Percentiles rank a stretch among this genome's conserved stretches.
phyloP scores from a whole-genome alignment of 2,113 vertebrate species.

The Perca fluviatilis region DNA sequence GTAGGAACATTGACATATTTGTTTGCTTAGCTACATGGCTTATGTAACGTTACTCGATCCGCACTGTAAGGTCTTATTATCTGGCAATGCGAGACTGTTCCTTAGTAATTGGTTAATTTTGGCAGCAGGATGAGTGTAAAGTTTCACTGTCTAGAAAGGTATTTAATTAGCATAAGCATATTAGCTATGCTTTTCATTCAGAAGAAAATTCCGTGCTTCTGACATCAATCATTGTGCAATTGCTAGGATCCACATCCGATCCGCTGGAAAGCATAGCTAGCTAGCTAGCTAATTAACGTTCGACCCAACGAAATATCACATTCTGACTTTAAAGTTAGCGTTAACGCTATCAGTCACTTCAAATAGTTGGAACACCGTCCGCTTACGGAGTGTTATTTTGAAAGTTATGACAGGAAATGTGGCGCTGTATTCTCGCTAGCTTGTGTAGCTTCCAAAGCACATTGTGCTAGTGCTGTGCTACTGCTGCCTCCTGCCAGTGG shows the following conservation, averaged over 20 bases:
- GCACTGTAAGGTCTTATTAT: too few species aligned
- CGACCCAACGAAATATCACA: too few species aligned
- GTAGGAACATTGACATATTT: too few species aligned
- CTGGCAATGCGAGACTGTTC: too few species aligned
- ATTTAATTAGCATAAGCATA: too few species aligned
- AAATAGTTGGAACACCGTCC: background rate
- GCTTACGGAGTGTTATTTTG: conserved; percentile 44
- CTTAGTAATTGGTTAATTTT: background rate
- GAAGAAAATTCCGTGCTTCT: background rate
- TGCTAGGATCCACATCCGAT: conserved; percentile 1
- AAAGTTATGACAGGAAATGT: background rate
- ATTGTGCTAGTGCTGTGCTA: conserved; percentile 26
- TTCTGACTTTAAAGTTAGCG: background rate
- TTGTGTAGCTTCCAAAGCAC: conserved; percentile 14
- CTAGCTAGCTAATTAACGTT: too few species aligned
- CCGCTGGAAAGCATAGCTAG: background rate
- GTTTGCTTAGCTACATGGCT: too few species aligned
- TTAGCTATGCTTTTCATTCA: background rate
- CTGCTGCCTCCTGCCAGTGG: conserved; percentile 38
- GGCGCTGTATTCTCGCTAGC: background rate
- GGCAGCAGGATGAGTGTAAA: background rate
- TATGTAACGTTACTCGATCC: too few species aligned
- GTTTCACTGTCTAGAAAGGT: background rate
- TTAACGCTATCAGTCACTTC: background rate
- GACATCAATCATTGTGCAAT: background rate